phyloP scores from a whole-genome alignment of 23 tunicate genomes.

The Styela plicata region DNA sequence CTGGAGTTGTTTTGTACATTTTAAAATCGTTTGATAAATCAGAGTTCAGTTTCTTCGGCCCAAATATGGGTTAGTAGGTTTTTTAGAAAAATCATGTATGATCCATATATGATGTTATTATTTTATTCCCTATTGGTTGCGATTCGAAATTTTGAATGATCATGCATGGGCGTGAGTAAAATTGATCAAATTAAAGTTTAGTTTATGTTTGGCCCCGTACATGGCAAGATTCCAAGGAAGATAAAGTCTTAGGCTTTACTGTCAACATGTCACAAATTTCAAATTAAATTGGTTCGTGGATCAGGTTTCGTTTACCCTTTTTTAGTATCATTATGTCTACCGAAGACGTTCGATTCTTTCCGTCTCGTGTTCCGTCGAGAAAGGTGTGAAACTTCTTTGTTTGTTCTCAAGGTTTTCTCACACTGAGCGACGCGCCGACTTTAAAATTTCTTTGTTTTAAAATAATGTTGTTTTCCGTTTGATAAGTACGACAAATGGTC shows the following conservation, averaged over 20 bases:
- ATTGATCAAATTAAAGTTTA: too few relatives aligned
- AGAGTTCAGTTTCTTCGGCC: too few relatives aligned
- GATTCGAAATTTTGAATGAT: too few relatives aligned
- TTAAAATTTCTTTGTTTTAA: too few relatives aligned
- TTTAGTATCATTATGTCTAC: neutral
- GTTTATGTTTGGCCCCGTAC: too few relatives aligned
- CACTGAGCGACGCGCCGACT: neutral
- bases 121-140: too few relatives aligned
- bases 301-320: neutral
- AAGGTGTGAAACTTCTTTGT: neutral
- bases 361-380: neutral
- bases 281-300: neutral
- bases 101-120: too few relatives aligned
- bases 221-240: too few relatives aligned
- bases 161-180: too few relatives aligned
- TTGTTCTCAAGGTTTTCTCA: neutral
- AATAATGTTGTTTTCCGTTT: neutral
- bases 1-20: neutral
- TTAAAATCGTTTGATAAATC: too few relatives aligned
- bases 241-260: neutral
- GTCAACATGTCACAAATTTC: neutral
- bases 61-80: too few relatives aligned
- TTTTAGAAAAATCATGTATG: too few relatives aligned
- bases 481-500: neutral
- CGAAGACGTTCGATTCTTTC: neutral